Evolutionary conservation across 2,888 invertebrate genomes (phyloP), one percentile per base, ranked within the genome.

Genomic region (Phorcus lineatus): DNA sequence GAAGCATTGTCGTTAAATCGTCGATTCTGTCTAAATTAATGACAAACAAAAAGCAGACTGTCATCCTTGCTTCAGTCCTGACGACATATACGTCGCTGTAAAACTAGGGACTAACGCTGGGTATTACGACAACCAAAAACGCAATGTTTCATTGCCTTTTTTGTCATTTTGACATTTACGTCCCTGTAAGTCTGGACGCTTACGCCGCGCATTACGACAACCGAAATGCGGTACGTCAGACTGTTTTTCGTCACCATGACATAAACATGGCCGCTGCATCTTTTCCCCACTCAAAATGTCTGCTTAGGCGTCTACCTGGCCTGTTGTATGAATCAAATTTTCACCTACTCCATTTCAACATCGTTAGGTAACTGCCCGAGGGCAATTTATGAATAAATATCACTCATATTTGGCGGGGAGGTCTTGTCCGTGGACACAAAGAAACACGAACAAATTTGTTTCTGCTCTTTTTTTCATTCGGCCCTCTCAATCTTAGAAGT

Each of bases 281-380:
- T 28, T 28, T 11, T 3, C 28, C 16, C 28, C 70, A 70, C n/a
- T 70, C 28, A 40, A 70, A 31, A 31, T 70, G 70, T 70, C 70
- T 16, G 17, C 36, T 17, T 28, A 28, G 70, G 70, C 70, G 70
- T 70, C 70, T 70, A 36, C 7, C 19, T 36, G 31, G 19, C 40
- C 70, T 70, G 70, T 40, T 70, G 40, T n/a, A 19, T 40, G 36
- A 19, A 40, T 31, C 19, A 36, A 40, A n/a, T 40, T 40, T 31
- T 31, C 70, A 70, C 70, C 70, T 70, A 31, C 70, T 70, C 36
- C 40, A 40, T 70, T 31, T 40, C 70, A 70, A 36, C 70, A 36
- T 70, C 28, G 70, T 70, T 70, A 70, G 28, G 31, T 31, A 19
- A 31, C 28, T 70, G 13, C 31, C 40, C 70, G 4, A 17, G 70